Base-by-base conservation (phyloP, 2,888 invertebrate species). In the Megaustenia siamemsis region DNA sequence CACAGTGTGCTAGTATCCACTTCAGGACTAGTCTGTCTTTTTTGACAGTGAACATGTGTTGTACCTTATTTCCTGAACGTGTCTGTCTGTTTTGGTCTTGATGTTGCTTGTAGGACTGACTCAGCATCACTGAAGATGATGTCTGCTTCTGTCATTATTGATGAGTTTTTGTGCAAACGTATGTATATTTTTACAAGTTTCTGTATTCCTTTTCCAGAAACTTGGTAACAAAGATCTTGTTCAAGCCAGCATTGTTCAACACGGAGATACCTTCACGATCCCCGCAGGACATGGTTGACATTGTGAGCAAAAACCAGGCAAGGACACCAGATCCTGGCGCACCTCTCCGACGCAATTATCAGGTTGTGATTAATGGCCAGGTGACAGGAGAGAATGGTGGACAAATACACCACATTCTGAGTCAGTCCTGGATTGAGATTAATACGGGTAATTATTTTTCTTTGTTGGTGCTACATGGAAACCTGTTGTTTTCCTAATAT, bases 201-300 rank as follows among this genome's bases (percentile, higher is more conserved):
- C n/a, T n/a, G n/a, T n/a, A 49, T 73, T 1, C 12, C 1, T 69
- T 21, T 68, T 24, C 21, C 56, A 82, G 82, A 2, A 56, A 43
- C 21, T 43, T 82, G 69, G 56, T 82, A 32, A 82, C 82, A 6
- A 82, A 73, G 60, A 45, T 82, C n/a, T 60, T 38, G 1, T 82
- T 60, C 56, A 71, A 69, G 28, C 82, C 82, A 38, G 24, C 73
- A 15, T 18, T n/a, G 8, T 82, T n/a, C 56, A 32, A 24, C 4
- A 12, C 4, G 0, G 45, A 43, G 24, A 1, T 71, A 12, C 73
- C 82, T 0, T 0, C 15, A 18, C 18, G 28, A 28, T 40, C 71
- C n/a, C 49, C 38, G 1, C 28, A 73, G 35, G 49, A 82, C 4
- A 24, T 53, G n/a, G 60, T 15, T 28, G 24, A 60, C 43, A 69